These are phyloP conservation scores for Lucinisca nassula DNA, from an alignment of 2,888 invertebrate genomes.

Conservation along the genomic window DNA sequence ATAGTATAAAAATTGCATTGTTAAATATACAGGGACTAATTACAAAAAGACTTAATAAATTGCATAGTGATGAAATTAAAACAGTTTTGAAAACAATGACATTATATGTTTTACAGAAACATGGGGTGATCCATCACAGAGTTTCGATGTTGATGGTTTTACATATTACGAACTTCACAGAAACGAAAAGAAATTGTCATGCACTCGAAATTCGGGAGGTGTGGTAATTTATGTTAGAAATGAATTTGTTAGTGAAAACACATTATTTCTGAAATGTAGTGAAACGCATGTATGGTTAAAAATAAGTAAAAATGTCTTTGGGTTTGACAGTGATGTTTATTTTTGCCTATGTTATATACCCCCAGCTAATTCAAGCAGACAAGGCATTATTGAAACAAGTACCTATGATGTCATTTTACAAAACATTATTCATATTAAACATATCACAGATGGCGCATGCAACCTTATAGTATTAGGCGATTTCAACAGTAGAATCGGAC, in stretches of 20 bases:
- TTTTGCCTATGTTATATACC: constrained; percentile 29
- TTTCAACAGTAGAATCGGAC: background rate
- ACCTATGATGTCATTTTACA: constrained; percentile 9
- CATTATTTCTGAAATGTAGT: background rate
- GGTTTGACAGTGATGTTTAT: constrained; percentile 13
- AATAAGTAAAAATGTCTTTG: background rate
- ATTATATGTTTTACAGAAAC: constrained; percentile 26
- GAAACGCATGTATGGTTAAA: constrained; percentile 27
- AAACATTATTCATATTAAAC: background rate
- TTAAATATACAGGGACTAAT: background rate
- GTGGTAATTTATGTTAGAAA: constrained; percentile 2
- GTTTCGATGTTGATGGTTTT: constrained; percentile 17
- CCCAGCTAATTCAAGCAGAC: constrained; percentile 21
- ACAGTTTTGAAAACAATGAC: constrained; percentile 11
- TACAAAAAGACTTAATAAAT: background rate
- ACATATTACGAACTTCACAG: background rate
- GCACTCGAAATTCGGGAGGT: constrained; percentile 15
- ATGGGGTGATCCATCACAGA: constrained; percentile 2
- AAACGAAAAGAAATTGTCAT: background rate
- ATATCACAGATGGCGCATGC: background rate
- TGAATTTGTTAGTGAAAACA: background rate
- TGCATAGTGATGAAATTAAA: background rate
- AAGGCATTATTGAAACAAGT: constrained; percentile 3
- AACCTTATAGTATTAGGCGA: constrained; percentile 30
- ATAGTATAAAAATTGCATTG: background rate